These are phyloP conservation scores for Crypturellus undulatus DNA, from an alignment of 2,113 vertebrate genomes.

Conservation along the genomic window DNA sequence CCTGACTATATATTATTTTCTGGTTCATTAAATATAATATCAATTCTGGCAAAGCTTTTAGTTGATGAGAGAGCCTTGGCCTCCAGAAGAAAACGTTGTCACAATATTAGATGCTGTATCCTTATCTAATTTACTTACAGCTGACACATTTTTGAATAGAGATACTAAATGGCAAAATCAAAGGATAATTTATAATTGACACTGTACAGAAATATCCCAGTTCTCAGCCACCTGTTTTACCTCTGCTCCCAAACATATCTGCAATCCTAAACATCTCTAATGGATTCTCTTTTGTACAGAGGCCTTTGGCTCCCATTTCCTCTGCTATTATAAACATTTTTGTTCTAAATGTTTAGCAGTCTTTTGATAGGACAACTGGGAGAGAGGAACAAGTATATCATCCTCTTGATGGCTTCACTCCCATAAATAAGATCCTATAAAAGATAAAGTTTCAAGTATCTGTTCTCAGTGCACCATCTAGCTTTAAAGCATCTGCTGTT, in stretches of 20 bases:
- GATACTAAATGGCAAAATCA: slow-evolving; percentile 2
- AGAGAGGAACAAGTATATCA: not conserved
- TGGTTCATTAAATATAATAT: slow-evolving; percentile 63
- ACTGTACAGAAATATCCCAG: not conserved
- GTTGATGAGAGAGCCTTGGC: slow-evolving; percentile 33
- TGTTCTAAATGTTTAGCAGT: not conserved
- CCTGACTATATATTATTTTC: slow-evolving; percentile 37
- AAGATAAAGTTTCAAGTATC: not conserved
- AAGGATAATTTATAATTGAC: not conserved
- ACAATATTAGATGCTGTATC: not conserved
- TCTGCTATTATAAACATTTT: not conserved
- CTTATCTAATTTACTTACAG: slow-evolving; percentile 25
- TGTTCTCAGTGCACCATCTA: not conserved
- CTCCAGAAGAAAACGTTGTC: not conserved
- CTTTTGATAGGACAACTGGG: not conserved
- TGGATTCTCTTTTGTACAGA: not conserved
- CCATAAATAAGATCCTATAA: not conserved
- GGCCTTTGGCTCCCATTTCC: not conserved
- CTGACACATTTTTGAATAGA: slow-evolving; percentile 19
- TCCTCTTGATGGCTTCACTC: not conserved
- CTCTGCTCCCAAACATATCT: not conserved
- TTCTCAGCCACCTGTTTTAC: not conserved
- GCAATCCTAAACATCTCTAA: not conserved
- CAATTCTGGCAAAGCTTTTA: slow-evolving; percentile 45
- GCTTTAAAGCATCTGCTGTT: not conserved